phyloP scores from a whole-genome alignment of 2,888 invertebrate genomes.

The Lypha dubia region DNA sequence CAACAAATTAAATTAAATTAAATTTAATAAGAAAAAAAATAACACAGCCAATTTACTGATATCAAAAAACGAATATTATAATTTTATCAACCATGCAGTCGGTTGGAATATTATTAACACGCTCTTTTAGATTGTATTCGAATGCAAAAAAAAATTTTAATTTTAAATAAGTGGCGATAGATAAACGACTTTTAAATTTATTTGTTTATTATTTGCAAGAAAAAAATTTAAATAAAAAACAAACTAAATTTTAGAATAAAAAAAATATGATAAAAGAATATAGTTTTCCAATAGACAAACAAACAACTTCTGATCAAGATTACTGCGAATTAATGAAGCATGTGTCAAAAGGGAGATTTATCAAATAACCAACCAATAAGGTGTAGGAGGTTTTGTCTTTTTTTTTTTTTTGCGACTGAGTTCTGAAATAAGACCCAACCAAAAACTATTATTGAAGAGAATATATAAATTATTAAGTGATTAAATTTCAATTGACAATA shows the following conservation, averaged over 20 bases:
- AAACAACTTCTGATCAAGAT: not conserved
- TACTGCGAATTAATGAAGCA: not conserved
- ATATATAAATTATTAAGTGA: too few relatives aligned
- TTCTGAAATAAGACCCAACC: too few relatives aligned
- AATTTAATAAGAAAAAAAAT: not conserved
- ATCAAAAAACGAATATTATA: not conserved
- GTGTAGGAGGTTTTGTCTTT: too few relatives aligned
- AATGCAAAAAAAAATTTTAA: not conserved
- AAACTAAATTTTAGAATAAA: conserved; percentile 1
- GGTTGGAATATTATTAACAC: conserved; percentile 16
- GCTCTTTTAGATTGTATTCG: not conserved
- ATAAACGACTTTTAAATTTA: conserved; percentile 6
- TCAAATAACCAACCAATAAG: too few relatives aligned
- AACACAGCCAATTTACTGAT: conserved; percentile 9
- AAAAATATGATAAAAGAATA: not conserved
- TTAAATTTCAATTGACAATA: too few relatives aligned
- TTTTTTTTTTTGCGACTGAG: too few relatives aligned
- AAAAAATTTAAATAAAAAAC: not conserved
- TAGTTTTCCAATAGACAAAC: not conserved
- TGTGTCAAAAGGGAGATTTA: not conserved
- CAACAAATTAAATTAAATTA: conserved; percentile 11
- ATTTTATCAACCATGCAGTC: conserved; percentile 22
- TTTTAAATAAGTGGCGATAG: not conserved
- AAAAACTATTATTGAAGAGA: not conserved
- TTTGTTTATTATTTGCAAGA: not conserved